These are phyloP conservation scores for Lerema accius DNA, from an alignment of 1,140 invertebrate species.

Conservation along the genomic window DNA sequence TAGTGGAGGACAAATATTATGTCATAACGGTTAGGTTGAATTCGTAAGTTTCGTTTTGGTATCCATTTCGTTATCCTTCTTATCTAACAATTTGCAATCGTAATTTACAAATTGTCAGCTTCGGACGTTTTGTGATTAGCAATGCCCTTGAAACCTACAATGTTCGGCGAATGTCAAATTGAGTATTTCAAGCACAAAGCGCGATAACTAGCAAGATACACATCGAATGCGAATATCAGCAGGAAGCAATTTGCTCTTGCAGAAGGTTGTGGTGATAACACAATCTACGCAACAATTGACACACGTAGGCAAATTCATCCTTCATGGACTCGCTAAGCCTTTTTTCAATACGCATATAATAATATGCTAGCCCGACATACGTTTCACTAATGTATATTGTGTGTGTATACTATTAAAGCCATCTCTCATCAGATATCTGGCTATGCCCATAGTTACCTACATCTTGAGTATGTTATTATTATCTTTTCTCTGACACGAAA, in stretches of 20 bases:
- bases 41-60: neutral
- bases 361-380: too few relatives aligned
- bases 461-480: too few relatives aligned
- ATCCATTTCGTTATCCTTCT: neutral
- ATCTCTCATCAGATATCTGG: too few relatives aligned
- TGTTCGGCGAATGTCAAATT: slow-evolving; percentile 29
- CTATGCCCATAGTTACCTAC: too few relatives aligned
- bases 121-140: slow-evolving; percentile 24
- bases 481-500: too few relatives aligned
- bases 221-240: slow-evolving; percentile 55
- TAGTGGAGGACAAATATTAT: too few relatives aligned
- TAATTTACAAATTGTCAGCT: slow-evolving; percentile 9
- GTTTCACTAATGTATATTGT: too few relatives aligned
- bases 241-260: slow-evolving; percentile 76
- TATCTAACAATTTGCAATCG: slow-evolving; percentile 26
- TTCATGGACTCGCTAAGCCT: slow-evolving; percentile 35
- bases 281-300: slow-evolving; percentile 46
- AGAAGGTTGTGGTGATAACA: slow-evolving; percentile 76
- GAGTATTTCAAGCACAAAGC: slow-evolving; percentile 32
- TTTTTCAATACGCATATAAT: too few relatives aligned
- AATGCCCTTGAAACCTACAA: slow-evolving; percentile 30
- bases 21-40: too few relatives aligned
- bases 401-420: too few relatives aligned
- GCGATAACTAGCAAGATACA: slow-evolving; percentile 41
- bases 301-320: slow-evolving; percentile 42